Evolutionary conservation across 2,113 vertebrate species (phyloP).

Genomic region (Pelusios castaneus): DNA sequence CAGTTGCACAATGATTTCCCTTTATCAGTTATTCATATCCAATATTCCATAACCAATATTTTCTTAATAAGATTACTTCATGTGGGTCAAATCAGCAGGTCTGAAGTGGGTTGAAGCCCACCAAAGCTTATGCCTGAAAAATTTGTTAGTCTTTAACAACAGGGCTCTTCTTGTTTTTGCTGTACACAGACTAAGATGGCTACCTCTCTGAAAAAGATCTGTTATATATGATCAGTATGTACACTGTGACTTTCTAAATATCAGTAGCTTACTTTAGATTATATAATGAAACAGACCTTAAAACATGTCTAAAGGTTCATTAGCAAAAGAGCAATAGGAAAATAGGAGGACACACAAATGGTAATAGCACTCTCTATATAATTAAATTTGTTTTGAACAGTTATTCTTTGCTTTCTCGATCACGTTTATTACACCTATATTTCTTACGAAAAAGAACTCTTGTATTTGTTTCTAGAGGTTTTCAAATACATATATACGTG

Average conservation of each 20-base stretch:
- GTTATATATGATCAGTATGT: background rate
- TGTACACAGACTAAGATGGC: too few species aligned
- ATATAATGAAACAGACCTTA: background rate
- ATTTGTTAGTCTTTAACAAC: too few species aligned
- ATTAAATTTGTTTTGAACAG: background rate
- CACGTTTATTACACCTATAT: background rate
- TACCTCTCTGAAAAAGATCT: too few species aligned
- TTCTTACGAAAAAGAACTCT: background rate
- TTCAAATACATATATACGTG: background rate
- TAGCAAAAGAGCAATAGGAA: background rate
- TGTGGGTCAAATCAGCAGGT: slow-evolving; percentile 8
- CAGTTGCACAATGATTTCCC: background rate
- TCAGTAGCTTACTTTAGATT: background rate
- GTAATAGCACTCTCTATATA: background rate
- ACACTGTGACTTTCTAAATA: background rate
- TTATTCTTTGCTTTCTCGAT: background rate
- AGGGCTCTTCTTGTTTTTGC: too few species aligned
- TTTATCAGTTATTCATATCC: slow-evolving; percentile 21
- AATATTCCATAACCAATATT: slow-evolving; percentile 11
- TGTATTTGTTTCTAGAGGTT: background rate
- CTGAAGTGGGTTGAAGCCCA: too few species aligned
- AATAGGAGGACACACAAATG: background rate
- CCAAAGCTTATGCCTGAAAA: too few species aligned
- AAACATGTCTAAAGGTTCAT: background rate
- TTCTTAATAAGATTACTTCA: slow-evolving; percentile 26